Base-by-base conservation (phyloP, 2,888 invertebrate genomes). In the Maniola hyperantus region DNA sequence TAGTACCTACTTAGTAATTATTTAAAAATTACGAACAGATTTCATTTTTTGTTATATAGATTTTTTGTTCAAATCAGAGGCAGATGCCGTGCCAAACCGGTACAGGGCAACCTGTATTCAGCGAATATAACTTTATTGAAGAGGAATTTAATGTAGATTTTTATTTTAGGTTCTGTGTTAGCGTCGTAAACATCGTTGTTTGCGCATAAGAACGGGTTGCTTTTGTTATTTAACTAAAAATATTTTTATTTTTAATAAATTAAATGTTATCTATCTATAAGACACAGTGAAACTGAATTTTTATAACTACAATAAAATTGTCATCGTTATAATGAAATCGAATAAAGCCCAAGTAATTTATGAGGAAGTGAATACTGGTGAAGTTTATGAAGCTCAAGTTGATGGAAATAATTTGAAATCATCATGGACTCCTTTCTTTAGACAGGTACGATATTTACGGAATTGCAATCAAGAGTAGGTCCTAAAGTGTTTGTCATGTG, bases 361-460 rank as follows among this genome's bases (percentile, higher is more conserved):
- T n/a, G 26, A 13, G 26, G 39, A 18, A 50, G 48, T 57, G n/a
- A 64, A 57, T 26, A 20, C 10, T 42, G 20, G 26, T 15, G 51
- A 51, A 39, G 36, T 5, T 15, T 6, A 8, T 39, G 34, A 44
- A 34, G 20, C 26, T 34, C 33, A 33, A 15, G 8, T n/a, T 46
- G n/a, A 26, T 46, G 18, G 18, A 44, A n/a, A 48, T 48, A 18
- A 48, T 48, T 18, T 8, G 48, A 48, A 33, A 33, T 15, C 46
- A 46, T 33, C 59, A 7, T 39, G 59, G 59, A 46, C 20, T 15
- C 10, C 10, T 15, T n/a, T 59, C 7, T 33, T 26, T 8, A 59
- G 46, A 46, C 59, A 59, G 59, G 59, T 59, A 59, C 10, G 2
- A 20, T 11, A 1, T 2, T 50, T 20, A 20, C 15, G 6, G 7